These are phyloP conservation scores for Leucophenga varia DNA, from an alignment of 1,140 invertebrate species.

Conservation along the genomic window DNA sequence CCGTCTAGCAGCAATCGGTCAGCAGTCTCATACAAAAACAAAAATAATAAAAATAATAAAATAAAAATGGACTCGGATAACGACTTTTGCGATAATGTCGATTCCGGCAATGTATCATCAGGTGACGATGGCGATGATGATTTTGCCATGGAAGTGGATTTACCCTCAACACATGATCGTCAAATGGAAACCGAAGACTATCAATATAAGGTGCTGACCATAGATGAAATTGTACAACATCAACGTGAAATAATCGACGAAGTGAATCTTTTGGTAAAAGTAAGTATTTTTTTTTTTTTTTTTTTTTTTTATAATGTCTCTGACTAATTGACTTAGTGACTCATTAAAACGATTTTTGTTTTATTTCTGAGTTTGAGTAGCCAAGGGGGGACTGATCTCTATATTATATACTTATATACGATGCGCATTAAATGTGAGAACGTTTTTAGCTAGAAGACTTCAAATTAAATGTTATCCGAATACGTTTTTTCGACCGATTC, in stretches of 20 bases:
- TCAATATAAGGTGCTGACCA: conserved; percentile 90
- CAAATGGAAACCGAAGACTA: conserved; percentile 85
- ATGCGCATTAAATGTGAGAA: no score
- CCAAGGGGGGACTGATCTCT: no score
- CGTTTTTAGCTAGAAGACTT: no score
- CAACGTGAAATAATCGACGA: conserved; percentile 98
- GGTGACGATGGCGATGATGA: conserved; percentile 83
- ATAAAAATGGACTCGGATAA: conserved; percentile 84
- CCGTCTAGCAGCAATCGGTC: conserved; percentile 1
- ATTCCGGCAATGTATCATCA: conserved; percentile 88
- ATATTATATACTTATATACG: no score
- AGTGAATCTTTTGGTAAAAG: conserved; percentile 85
- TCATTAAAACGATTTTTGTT: no score
- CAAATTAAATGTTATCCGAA: no score
- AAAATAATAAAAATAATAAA: neutral
- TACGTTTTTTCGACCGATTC: no score
- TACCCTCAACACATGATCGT: conserved; percentile 65
- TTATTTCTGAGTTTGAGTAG: no score
- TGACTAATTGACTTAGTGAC: no score
- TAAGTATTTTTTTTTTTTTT: conserved; percentile 53
- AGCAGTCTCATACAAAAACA: conserved; percentile 3
- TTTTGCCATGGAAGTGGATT: conserved; percentile 88
- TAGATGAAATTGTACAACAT: conserved; percentile 94
- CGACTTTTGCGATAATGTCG: conserved; percentile 83
- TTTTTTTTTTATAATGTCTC: no score